phyloP scores from a whole-genome alignment of 2,797 vertebrate genomes.

The Agapornis canus region DNA sequence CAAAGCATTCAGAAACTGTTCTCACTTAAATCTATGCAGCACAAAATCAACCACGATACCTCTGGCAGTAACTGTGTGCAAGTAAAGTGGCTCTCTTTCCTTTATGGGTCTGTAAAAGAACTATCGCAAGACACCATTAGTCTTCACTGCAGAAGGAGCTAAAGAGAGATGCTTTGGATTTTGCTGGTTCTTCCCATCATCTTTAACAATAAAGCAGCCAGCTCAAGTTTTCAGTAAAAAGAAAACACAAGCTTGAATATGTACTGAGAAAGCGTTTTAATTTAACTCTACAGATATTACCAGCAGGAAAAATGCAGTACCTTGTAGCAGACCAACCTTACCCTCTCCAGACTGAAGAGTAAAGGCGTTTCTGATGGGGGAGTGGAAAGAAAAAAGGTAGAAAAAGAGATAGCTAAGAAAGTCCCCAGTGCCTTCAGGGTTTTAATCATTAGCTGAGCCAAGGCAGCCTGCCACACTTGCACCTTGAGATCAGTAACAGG shows the following conservation, averaged over 20 bases:
- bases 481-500: background rate
- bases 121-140: background rate
- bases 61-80: background rate
- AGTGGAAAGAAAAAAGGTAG: background rate
- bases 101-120: constrained; percentile 7
- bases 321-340: background rate
- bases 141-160: background rate
- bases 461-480: background rate
- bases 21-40: background rate
- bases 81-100: background rate
- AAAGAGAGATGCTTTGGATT: background rate
- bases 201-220: background rate
- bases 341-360: background rate
- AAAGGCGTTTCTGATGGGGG: background rate
- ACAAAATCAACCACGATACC: background rate
- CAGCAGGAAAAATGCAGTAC: background rate
- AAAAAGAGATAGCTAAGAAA: background rate
- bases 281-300: background rate
- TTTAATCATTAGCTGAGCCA: background rate
- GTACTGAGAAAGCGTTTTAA: background rate
- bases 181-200: background rate
- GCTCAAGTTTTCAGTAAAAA: background rate
- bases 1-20: constrained; percentile 9
- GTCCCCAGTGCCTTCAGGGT: background rate
- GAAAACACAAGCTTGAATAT: background rate